Percentiles rank a stretch among this genome's conserved stretches.
These are phyloP conservation scores for Platyrinchus mystaceus DNA, from an alignment of 2,797 vertebrate species.

Conservation along the genomic window DNA sequence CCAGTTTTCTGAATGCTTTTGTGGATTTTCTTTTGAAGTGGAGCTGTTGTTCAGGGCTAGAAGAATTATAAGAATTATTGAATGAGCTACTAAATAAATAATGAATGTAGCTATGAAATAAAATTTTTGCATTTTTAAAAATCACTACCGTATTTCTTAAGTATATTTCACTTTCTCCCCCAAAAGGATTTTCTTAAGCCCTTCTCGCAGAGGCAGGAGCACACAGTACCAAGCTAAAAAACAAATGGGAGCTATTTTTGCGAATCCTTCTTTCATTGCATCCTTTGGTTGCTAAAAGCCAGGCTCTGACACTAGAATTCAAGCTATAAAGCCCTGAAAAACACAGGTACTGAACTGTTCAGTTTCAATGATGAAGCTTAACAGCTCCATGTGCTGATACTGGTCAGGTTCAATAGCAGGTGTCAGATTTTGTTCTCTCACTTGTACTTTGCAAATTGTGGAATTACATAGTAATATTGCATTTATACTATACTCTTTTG, in stretches of 20 bases:
- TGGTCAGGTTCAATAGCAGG: not conserved
- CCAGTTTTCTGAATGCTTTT: not conserved
- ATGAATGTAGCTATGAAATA: not conserved
- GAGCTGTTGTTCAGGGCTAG: not conserved
- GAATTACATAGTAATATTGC: not conserved
- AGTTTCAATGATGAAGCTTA: not conserved
- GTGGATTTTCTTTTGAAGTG: constrained; percentile 30
- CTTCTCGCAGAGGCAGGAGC: not conserved
- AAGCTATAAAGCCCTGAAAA: not conserved
- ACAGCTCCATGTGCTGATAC: not conserved
- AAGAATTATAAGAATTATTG: not conserved
- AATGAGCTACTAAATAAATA: constrained; percentile 32
- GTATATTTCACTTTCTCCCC: not conserved
- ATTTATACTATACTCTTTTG: not conserved
- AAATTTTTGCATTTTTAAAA: not conserved
- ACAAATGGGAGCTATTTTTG: not conserved
- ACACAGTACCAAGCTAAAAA: not conserved
- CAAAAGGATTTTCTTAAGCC: not conserved
- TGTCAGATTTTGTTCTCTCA: not conserved
- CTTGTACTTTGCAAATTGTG: not conserved
- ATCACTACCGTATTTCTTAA: not conserved
- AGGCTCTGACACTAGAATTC: not conserved
- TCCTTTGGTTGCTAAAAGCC: not conserved
- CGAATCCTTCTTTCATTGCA: not conserved
- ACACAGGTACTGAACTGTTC: not conserved